phyloP scores from a whole-genome alignment of 2,113 vertebrate genomes.

The Xiphophorus maculatus region DNA sequence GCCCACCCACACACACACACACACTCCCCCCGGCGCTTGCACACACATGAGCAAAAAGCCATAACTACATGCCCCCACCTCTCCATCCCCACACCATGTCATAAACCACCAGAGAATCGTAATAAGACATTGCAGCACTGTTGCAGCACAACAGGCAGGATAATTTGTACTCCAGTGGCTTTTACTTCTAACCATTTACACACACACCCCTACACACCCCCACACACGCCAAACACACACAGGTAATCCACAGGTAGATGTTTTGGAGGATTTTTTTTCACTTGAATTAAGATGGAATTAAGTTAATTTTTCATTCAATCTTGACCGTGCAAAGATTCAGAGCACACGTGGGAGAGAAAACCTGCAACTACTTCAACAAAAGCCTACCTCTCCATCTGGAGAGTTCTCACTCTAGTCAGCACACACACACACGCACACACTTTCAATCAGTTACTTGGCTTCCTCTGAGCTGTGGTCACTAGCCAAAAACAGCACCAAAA shows the following conservation, averaged over 20 bases:
- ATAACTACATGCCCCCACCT: conserved; percentile 40
- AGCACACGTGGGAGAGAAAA: conserved; percentile 34
- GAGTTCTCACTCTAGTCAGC: conserved; percentile 57
- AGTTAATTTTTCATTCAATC: not conserved
- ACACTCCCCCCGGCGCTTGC: conserved; percentile 30
- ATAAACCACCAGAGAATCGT: conserved; percentile 19
- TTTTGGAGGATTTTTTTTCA: not conserved
- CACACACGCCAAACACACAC: not conserved
- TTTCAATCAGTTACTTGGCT: conserved; percentile 30
- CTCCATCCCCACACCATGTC: conserved; percentile 21
- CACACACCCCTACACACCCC: not conserved
- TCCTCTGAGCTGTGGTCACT: conserved; percentile 20
- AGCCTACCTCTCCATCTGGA: conserved; percentile 53
- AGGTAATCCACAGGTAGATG: not conserved
- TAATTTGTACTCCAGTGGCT: conserved; percentile 12
- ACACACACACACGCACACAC: conserved; percentile 4
- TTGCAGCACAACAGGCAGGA: conserved; percentile 47
- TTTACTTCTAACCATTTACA: conserved; percentile 12
- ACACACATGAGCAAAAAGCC: conserved; percentile 18
- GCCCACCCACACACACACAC: conserved; percentile 32
- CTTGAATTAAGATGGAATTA: not conserved
- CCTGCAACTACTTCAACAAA: conserved; percentile 35
- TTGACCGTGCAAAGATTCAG: not conserved
- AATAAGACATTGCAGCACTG: conserved; percentile 50
- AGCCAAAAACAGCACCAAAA: not conserved